Evolutionary conservation across 2,888 invertebrate species (phyloP).

Genomic region (Pocota personata): DNA sequence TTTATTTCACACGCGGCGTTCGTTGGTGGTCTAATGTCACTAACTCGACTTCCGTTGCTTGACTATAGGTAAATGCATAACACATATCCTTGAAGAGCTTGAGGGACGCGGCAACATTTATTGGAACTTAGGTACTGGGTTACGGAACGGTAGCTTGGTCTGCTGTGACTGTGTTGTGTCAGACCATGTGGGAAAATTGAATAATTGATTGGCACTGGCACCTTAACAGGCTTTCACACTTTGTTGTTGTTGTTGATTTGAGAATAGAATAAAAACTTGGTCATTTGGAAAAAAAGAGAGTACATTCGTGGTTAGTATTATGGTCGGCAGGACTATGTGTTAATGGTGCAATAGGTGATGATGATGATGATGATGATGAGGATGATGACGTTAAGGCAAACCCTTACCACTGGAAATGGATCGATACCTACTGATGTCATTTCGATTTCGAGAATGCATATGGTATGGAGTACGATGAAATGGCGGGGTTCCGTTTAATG

Average conservation of each 20-base stretch:
- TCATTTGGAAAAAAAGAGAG: neutral
- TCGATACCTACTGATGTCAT: neutral
- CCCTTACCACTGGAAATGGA: neutral
- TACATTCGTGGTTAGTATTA: conserved; percentile 14
- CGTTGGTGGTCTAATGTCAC: conserved; percentile 1
- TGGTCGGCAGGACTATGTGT: conserved; percentile 8
- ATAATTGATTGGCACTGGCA: conserved; percentile 72
- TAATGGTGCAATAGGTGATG: conserved; percentile 40
- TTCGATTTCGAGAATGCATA: neutral
- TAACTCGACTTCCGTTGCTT: conserved; percentile 14
- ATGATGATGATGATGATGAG: conserved; percentile 34
- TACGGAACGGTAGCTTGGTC: conserved; percentile 10
- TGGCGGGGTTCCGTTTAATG: conserved; percentile 34
- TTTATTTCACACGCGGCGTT: conserved; percentile 39
- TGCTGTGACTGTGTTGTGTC: conserved; percentile 49
- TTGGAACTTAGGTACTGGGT: conserved; percentile 29
- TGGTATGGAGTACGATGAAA: conserved; percentile 8
- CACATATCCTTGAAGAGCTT: conserved; percentile 3
- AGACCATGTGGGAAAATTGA: conserved; percentile 67
- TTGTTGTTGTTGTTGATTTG: conserved; percentile 48
- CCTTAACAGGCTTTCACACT: conserved; percentile 69
- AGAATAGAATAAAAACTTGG: conserved; percentile 16
- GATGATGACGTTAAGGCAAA: conserved; percentile 39
- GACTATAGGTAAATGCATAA: conserved; percentile 15
- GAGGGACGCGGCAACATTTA: conserved; percentile 4